Evolutionary conservation across 2,113 vertebrate genomes (phyloP).

Genomic region (Megaceryle maxima): DNA sequence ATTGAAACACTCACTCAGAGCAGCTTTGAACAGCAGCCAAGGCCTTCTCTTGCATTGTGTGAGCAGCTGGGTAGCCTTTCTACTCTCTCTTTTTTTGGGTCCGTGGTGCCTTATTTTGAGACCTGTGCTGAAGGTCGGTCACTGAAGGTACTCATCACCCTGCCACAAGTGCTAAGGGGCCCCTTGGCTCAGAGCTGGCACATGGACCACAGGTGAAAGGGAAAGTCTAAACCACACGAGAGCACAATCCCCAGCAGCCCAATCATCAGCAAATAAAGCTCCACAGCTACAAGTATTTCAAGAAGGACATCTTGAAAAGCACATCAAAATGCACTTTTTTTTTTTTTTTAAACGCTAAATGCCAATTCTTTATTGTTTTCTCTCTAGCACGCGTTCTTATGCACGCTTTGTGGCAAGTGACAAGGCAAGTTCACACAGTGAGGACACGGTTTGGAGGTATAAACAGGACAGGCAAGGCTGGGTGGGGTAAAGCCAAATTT

Average conservation of each 20-base stretch:
- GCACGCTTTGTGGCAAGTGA: background rate
- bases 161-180: conserved; percentile 66
- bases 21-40: conserved; percentile 89
- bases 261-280: background rate
- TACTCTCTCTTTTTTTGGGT: conserved; percentile 37
- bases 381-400: accelerated
- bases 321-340: background rate
- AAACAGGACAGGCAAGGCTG: conserved; percentile 56
- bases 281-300: background rate
- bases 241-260: background rate
- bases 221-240: background rate
- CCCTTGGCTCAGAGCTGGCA: conserved; percentile 8
- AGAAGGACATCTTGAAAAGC: background rate
- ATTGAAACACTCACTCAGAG: conserved; percentile 84
- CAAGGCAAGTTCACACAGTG: background rate
- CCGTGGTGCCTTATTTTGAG: conserved; percentile 69
- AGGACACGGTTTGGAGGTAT: background rate
- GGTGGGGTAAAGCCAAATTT: conserved; percentile 10
- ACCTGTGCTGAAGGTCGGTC: conserved; percentile 48
- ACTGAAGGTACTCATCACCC: conserved; percentile 60
- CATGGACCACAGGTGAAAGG: background rate
- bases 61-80: conserved; percentile 85
- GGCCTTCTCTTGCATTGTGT: conserved; percentile 79
- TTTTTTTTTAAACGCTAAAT: too few relatives aligned
- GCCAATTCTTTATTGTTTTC: background rate